Percentiles rank a stretch among this genome's conserved stretches.
Evolutionary conservation across 1,140 invertebrate species (phyloP).

Genomic region (Lordiphosa clarofinis): DNA sequence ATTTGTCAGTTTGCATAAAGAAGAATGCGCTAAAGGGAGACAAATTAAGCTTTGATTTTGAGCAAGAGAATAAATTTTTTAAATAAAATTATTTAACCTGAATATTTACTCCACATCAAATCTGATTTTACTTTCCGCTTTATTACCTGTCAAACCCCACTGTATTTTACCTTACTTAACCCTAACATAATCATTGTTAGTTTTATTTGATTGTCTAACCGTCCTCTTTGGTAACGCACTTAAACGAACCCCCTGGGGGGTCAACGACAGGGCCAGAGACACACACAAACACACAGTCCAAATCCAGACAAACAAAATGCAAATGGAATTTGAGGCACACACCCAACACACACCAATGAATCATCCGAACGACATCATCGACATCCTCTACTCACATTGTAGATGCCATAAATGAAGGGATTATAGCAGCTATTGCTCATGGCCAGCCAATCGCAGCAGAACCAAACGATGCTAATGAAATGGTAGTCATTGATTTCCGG

Average conservation of each 20-base stretch:
- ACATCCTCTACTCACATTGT: constrained; percentile 85
- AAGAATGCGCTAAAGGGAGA: too few relatives aligned
- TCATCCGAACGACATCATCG: constrained; percentile 15
- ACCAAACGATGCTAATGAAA: constrained; percentile 89
- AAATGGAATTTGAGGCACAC: constrained; percentile 21
- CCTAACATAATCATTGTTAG: neutral
- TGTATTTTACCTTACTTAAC: neutral
- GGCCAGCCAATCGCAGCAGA: constrained; percentile 91
- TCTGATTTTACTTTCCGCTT: too few relatives aligned
- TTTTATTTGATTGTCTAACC: constrained; percentile 2
- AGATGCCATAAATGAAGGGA: constrained; percentile 92
- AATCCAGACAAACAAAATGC: constrained; percentile 20
- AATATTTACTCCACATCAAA: too few relatives aligned
- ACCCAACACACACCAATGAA: neutral
- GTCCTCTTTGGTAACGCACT: constrained; percentile 6
- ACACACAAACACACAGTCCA: constrained; percentile 12
- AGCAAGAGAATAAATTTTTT: too few relatives aligned
- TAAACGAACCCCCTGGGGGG: constrained; percentile 18
- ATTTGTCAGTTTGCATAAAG: too few relatives aligned
- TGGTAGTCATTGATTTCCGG: constrained; percentile 87
- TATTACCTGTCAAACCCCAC: neutral
- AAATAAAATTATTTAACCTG: too few relatives aligned
- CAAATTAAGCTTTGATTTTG: too few relatives aligned
- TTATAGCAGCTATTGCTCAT: constrained; percentile 94
- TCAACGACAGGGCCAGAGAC: neutral